These are phyloP conservation scores for Poecilus cupreus DNA, from an alignment of 2,888 invertebrate species.

Conservation along the genomic window DNA sequence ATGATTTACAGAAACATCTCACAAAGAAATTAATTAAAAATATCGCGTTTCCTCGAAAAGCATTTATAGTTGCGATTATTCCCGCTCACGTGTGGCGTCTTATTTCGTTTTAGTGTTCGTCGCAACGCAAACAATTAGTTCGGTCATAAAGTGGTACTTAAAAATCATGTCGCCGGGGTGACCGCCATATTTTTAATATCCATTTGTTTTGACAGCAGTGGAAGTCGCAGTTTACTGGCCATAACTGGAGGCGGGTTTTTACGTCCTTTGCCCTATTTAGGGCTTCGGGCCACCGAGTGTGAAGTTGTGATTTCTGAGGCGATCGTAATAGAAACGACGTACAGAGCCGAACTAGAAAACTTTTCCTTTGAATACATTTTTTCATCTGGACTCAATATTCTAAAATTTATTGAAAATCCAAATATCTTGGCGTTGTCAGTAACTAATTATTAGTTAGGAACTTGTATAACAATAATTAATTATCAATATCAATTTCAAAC, in stretches of 20 bases:
- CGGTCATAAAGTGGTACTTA: slow-evolving; percentile 27
- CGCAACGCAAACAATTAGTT: slow-evolving; percentile 48
- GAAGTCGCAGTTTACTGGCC: slow-evolving; percentile 50
- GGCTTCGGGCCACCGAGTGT: slow-evolving; percentile 33
- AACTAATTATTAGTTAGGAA: too few species aligned
- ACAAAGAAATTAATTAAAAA: neutral
- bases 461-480: too few species aligned
- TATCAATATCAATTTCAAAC: too few species aligned
- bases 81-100: slow-evolving; percentile 38
- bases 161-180: slow-evolving; percentile 25
- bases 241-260: slow-evolving; percentile 53
- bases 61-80: slow-evolving; percentile 40
- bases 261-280: slow-evolving; percentile 42
- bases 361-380: too few species aligned
- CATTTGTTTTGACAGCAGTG: slow-evolving; percentile 56
- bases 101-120: slow-evolving; percentile 39
- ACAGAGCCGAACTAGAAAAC: too few species aligned
- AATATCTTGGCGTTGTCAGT: too few species aligned
- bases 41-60: slow-evolving; percentile 34
- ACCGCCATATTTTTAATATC: slow-evolving; percentile 57
- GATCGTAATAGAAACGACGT: slow-evolving; percentile 51
- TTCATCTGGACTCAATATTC: too few species aligned
- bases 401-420: too few species aligned
- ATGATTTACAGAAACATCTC: neutral
- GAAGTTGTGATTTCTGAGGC: slow-evolving; percentile 57